Evolutionary conservation across 2,113 vertebrate species (phyloP).

Genomic region (Perccottus glenii): DNA sequence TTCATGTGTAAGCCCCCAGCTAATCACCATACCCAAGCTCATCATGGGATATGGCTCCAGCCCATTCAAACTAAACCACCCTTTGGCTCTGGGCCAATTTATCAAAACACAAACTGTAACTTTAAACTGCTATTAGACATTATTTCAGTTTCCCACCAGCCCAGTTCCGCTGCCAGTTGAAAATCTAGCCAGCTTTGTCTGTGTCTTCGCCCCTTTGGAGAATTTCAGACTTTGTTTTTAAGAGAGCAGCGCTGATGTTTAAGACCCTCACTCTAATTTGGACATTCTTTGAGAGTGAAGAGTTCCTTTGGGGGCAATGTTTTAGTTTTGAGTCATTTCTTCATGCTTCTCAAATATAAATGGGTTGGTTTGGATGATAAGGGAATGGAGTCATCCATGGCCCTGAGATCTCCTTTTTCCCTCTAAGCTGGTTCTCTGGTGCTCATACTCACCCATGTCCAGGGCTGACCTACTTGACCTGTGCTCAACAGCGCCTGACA

Average conservation of each 20-base stretch:
- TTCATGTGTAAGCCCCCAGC: constrained; percentile 50
- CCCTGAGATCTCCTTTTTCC: constrained; percentile 14
- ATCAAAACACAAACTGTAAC: constrained; percentile 71
- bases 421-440: constrained; percentile 9
- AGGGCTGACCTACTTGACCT: constrained; percentile 36
- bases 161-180: constrained; percentile 41
- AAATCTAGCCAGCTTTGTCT: constrained; percentile 44
- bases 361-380: constrained; percentile 48
- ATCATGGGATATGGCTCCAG: constrained; percentile 57
- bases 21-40: constrained; percentile 59
- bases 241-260: constrained; percentile 54
- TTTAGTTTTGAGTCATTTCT: constrained; percentile 72
- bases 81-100: constrained; percentile 63
- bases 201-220: constrained; percentile 31
- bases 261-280: constrained; percentile 60
- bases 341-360: constrained; percentile 58
- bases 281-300: constrained; percentile 75
- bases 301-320: constrained; percentile 58
- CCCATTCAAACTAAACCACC: constrained; percentile 41
- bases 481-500: constrained; percentile 32
- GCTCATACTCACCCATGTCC: constrained; percentile 27
- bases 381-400: constrained; percentile 57
- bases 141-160: constrained; percentile 58
- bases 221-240: constrained; percentile 56
- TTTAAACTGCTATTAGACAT: constrained; percentile 61